Base-by-base conservation (phyloP, 2,797 vertebrate species). In the Lepilemur ruficaudatus region DNA sequence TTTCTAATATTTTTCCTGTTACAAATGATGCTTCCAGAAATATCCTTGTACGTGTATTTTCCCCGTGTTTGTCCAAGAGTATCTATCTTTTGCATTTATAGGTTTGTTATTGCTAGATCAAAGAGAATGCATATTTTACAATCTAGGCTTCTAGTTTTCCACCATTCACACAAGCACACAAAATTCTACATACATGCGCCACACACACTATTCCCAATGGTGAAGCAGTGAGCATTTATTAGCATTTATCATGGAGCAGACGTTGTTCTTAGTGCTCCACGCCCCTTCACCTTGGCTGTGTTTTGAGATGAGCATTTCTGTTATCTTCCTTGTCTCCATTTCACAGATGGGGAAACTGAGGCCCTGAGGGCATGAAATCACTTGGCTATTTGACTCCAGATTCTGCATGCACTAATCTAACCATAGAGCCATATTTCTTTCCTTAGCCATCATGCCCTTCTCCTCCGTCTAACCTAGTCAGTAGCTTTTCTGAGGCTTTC, bases 1-100 rank as follows among this genome's bases (percentile, higher is more conserved):
- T 69, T 84, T 73, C 78, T 80, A 59, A n/a, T 70, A 18, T 67
- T 90, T 94, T 91, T 76, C 57, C 32, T 75, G 2, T 86, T 32
- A 22, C 76, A 25, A 93, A 57, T 32, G 48, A 38, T 57, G 7
- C 25, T 89, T 78, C 41, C 52, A 41, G 75, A 91, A 70, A 48
- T 22, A 55, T 57, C 23, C 23, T 25, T 30, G 41, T 41, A 75
- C 30, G 25, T 35, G 10, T 25, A 50, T 57, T 85, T 63, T 20
- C 28, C 20, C 8, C 20, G 7, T 57, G 20, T 83, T 65, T 93
- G 18, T 80, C 35, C 48, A 57, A 30, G 13, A 43, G 13, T n/a
- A 28, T 78, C 10, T 15, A 10, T 61, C 52, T 63, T 15, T 75
- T 61, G 70, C 55, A 84, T 70, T 59, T 43, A 20, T 86, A 84